Percentiles rank a stretch among this genome's conserved stretches.
These are phyloP conservation scores for Cantharis lateralis DNA, from an alignment of 2,888 invertebrate species.

Conservation along the genomic window DNA sequence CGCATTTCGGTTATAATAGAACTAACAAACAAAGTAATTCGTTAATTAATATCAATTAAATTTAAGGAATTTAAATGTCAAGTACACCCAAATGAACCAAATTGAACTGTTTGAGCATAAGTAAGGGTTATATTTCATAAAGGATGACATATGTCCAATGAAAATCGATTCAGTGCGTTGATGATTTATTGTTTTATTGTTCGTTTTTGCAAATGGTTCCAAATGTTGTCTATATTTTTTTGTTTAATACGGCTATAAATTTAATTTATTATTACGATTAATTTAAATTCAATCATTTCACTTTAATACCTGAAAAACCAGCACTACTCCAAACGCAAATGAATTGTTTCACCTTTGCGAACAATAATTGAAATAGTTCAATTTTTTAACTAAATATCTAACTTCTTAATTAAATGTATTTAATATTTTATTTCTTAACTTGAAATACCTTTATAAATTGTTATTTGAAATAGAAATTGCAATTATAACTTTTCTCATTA, in stretches of 20 bases:
- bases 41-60: constrained; percentile 38
- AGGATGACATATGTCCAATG: constrained; percentile 44
- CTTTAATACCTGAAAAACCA: not conserved
- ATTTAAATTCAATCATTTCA: constrained; percentile 21
- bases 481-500: constrained; percentile 51
- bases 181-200: constrained; percentile 47
- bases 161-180: constrained; percentile 43
- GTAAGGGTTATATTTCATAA: constrained; percentile 40
- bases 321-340: not conserved
- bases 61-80: constrained; percentile 34
- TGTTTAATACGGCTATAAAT: constrained; percentile 32
- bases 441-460: constrained; percentile 1
- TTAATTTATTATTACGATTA: constrained; percentile 31
- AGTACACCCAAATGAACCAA: constrained; percentile 38
- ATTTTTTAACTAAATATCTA: not conserved
- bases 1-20: constrained; percentile 44
- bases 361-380: not conserved
- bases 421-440: not conserved
- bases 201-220: constrained; percentile 40
- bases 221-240: constrained; percentile 40
- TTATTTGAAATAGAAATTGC: constrained; percentile 37
- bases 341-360: not conserved
- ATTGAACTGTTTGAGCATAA: constrained; percentile 35
- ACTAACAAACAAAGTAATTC: constrained; percentile 43
- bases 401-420: not conserved